Base-by-base conservation (phyloP, 92 coral and sea anemone species). In the Desmophyllum pertusum region DNA sequence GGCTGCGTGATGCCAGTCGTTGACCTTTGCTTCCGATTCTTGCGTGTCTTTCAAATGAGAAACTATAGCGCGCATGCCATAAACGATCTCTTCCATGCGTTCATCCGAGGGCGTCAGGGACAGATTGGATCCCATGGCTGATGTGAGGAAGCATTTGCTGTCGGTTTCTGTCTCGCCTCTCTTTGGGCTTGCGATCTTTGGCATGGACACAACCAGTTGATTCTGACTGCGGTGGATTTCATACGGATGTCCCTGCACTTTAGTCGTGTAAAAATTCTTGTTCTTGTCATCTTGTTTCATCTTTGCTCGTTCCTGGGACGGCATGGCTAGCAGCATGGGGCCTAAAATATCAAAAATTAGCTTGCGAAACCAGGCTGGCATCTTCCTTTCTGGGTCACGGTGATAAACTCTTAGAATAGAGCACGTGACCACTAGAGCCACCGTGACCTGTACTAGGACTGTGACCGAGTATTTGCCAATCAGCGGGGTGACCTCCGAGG, bases 1-100 rank as follows among this genome's bases (percentile, higher is more conserved):
- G 66, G 99, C 98, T 66, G 98, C 97, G 73, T 87, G 95, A 59
- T 96, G 95, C 99, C 99, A 97, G 48, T 97, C 98, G 30, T 90
- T 97, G 46, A 92, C 89, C 61, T 86, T 91, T 15, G 75, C 90
- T 39, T 97, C 99, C 0, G 96, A 84, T 18, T 89, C 89, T 82
- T 95, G 94, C 42, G 73, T 83, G 61, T 95, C 96, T 66, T 97
- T 95, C 78, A 97, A 76, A 85, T 97, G 96, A 68, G 95, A 97
- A 42, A 94, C 85, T 11, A 97, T 90, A 40, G 93, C 82, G 43
- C 94, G 93, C 83, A 90, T 89, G 43, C 93, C 94, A 53, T 73
- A 86, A n/a, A 86, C 80, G 52, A 97, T 77, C 75, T 93, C 93
- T 40, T 97, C 99, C 21, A 97, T 61, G 46, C 90, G 93, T 62